phyloP scores from a whole-genome alignment of 2,113 vertebrate species.

The Tachysurus fulvidraco region DNA sequence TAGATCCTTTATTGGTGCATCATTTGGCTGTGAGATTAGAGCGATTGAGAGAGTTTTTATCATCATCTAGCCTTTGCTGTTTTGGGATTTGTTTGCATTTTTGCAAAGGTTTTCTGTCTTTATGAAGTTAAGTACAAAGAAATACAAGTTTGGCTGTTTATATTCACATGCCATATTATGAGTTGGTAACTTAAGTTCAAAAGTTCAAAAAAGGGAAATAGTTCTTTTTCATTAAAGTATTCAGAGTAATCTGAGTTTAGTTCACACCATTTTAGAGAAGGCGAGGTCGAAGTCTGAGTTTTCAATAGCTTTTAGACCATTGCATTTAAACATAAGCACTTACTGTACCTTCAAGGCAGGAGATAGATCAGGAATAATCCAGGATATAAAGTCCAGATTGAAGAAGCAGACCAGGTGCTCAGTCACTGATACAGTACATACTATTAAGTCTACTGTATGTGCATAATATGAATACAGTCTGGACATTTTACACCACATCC shows the following conservation, averaged over 20 bases:
- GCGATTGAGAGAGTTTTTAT: constrained; percentile 30
- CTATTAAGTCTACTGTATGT: too few relatives aligned
- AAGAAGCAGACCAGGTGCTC: not conserved
- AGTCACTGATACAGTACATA: too few relatives aligned
- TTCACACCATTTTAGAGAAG: not conserved
- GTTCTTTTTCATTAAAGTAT: not conserved
- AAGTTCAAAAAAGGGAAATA: not conserved
- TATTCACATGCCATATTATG: not conserved
- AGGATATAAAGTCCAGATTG: not conserved
- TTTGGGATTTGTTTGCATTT: not conserved
- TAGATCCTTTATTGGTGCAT: constrained; percentile 28
- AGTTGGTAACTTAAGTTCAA: not conserved
- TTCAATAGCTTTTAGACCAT: not conserved
- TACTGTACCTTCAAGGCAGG: not conserved
- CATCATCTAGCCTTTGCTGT: constrained; percentile 19
- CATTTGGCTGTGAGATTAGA: constrained; percentile 26
- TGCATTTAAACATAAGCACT: not conserved
- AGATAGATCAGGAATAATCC: not conserved
- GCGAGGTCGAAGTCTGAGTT: not conserved
- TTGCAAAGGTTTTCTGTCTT: not conserved
- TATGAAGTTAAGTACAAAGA: not conserved
- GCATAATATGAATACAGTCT: too few relatives aligned
- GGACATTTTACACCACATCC: too few relatives aligned
- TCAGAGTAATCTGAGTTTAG: not conserved
- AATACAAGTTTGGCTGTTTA: not conserved